These are phyloP conservation scores for Cyclophora albipunctata DNA, from an alignment of 2,888 invertebrate species.

Conservation along the genomic window DNA sequence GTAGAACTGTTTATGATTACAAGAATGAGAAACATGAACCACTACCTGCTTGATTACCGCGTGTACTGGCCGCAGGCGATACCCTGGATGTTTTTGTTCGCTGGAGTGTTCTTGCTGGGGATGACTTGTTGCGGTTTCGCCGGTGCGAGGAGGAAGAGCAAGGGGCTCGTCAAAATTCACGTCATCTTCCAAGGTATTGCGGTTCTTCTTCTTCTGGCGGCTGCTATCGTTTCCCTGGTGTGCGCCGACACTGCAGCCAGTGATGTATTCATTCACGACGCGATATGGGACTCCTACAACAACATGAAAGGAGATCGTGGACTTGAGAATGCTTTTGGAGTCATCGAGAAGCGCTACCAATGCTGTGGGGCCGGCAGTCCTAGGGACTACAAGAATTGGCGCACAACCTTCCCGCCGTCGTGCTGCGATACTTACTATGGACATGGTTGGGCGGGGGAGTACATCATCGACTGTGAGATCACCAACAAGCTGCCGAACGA, in stretches of 20 bases:
- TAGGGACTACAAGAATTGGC: slow-evolving; percentile 59
- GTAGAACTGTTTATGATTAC: slow-evolving; percentile 48
- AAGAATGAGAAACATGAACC: slow-evolving; percentile 49
- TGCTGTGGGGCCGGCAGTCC: slow-evolving; percentile 63
- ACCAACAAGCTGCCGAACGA: slow-evolving; percentile 63
- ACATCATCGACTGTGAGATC: slow-evolving; percentile 53
- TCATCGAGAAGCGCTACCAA: slow-evolving; percentile 52
- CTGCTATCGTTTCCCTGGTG: slow-evolving; percentile 45
- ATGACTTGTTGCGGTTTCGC: slow-evolving; percentile 51
- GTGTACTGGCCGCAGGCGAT: slow-evolving; percentile 66
- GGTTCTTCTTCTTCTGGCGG: slow-evolving; percentile 34
- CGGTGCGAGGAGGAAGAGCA: slow-evolving; percentile 44
- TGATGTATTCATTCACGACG: slow-evolving; percentile 54
- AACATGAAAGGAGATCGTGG: slow-evolving; percentile 42
- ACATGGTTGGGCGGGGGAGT: slow-evolving; percentile 49
- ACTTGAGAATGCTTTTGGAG: slow-evolving; percentile 39
- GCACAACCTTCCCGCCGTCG: slow-evolving; percentile 51
- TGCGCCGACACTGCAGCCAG: slow-evolving; percentile 51
- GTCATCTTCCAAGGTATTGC: slow-evolving; percentile 37
- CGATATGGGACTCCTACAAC: slow-evolving; percentile 58
- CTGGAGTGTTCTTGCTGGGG: slow-evolving; percentile 44
- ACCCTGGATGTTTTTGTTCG: slow-evolving; percentile 60
- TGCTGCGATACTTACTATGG: slow-evolving; percentile 63
- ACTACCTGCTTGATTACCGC: slow-evolving; percentile 58
- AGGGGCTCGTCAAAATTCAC: slow-evolving; percentile 39